Base-by-base conservation (phyloP, 2,888 invertebrate species). In the Synergus umbraculus region DNA sequence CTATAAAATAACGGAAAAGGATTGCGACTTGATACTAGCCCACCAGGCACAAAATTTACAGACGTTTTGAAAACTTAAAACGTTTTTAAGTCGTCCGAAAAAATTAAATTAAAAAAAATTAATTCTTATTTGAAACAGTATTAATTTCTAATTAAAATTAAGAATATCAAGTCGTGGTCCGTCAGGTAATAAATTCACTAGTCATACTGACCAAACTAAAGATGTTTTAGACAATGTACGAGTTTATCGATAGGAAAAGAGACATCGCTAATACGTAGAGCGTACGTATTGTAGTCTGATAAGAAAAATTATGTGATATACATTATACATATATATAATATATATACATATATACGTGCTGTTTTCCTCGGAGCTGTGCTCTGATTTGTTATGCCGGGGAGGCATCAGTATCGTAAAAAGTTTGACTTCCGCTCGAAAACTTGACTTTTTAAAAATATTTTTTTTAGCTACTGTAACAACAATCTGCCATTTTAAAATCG, bases 321-420 rank as follows among this genome's bases (percentile, higher is more conserved):
- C 87, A 85, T 37, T 5, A 5, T 5, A 37, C 7, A 37, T 37
- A 37, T 37, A 37, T 37, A 37, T 37, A 37, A 37, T 37, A 37
- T 37, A 37, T 83, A 83, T 49, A 66, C n/a, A 78, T 67, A 54
- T 58, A 78, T 66, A 67, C 43, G 77, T 49, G 88, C 87, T 90
- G 90, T 91, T 91, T 90, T 88, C 85, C 87, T 88, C 88, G 89
- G 87, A 91, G 91, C 90, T 90, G 90, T 87, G 91, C 91, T 91
- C 88, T 88, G 88, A 86, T 85, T 89, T 88, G 89, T 90, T 90
- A 87, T 85, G 83, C 85, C 85, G 86, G 82, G 86, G 69, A 69
- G 69, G 22, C 69, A 69, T 69, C 69, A 44, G 69, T 46, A 29
- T 22, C 69, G 49, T 69, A 8, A 69, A 22, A 49, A 65, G 46